Conservation (phyloP, 2,888 invertebrate genomes). For the Meteorus cinctellus region DNA sequence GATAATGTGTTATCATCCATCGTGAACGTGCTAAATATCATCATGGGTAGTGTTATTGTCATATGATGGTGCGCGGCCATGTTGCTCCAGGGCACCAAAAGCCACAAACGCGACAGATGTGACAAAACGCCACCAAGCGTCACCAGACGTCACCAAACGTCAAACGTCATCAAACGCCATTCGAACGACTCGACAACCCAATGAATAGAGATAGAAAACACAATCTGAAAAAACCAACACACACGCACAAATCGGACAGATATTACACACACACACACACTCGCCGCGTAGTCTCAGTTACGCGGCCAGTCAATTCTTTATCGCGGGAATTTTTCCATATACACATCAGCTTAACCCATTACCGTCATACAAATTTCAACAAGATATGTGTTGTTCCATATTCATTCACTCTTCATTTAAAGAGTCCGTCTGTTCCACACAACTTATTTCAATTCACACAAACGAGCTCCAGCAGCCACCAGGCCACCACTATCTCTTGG, state of each 20-base stretch:
- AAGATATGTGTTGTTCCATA: not conserved
- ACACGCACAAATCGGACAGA: not conserved
- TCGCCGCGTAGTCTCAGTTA: constrained; percentile 31
- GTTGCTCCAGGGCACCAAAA: constrained; percentile 59
- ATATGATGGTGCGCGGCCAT: constrained; percentile 71
- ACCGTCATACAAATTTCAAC: not conserved
- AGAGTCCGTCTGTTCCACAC: not conserved
- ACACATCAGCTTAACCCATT: constrained; percentile 30
- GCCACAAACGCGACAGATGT: constrained; percentile 12
- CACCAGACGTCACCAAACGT: constrained; percentile 45
- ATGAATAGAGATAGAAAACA: not conserved
- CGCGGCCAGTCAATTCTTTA: constrained; percentile 10
- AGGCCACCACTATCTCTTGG: constrained; percentile 49
- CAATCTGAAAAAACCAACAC: not conserved
- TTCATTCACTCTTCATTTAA: not conserved
- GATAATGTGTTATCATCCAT: constrained; percentile 31
- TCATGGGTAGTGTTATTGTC: constrained; percentile 58
- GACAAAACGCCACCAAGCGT: not conserved
- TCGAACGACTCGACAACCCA: not conserved
- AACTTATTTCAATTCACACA: not conserved
- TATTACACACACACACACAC: not conserved
- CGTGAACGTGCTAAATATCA: constrained; percentile 15
- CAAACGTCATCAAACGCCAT: constrained; percentile 11
- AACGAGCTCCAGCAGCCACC: constrained; percentile 48
- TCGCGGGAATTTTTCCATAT: not conserved